phyloP scores from a whole-genome alignment of 2,888 invertebrate species.

The Perdita meconis region DNA sequence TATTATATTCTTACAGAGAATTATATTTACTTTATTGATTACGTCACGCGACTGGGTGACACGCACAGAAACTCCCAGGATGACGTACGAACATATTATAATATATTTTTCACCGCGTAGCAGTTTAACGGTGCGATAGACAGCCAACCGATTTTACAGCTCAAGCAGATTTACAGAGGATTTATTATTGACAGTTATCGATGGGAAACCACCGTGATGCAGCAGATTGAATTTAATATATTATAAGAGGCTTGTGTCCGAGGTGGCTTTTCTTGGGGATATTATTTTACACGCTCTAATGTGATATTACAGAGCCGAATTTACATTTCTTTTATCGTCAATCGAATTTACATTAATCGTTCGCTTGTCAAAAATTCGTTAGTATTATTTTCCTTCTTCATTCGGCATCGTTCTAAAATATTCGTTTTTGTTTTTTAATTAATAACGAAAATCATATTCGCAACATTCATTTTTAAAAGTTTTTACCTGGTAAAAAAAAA shows the following conservation, averaged over 20 bases:
- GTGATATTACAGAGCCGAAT: conserved; percentile 56
- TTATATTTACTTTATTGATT: conserved; percentile 84
- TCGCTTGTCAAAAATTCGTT: too few species aligned
- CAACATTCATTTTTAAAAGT: background rate
- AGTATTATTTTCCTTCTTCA: too few species aligned
- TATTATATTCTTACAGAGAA: conserved; percentile 85
- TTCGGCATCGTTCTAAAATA: too few species aligned
- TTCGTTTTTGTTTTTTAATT: too few species aligned
- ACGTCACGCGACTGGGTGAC: conserved; percentile 77
- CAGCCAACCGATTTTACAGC: conserved; percentile 81
- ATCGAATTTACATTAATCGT: too few species aligned
- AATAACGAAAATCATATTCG: background rate
- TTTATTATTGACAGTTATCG: conserved; percentile 82
- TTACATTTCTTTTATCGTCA: background rate
- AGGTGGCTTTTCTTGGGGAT: conserved; percentile 59
- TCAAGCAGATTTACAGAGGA: conserved; percentile 82
- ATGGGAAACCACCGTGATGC: conserved; percentile 83
- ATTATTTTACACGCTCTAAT: conserved; percentile 43
- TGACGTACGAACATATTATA: conserved; percentile 67
- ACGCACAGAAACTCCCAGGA: conserved; percentile 58
- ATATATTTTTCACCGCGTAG: conserved; percentile 79
- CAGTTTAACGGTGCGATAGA: conserved; percentile 81
- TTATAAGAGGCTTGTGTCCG: conserved; percentile 72
- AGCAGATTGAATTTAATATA: conserved; percentile 81
- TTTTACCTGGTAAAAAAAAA: background rate